These are phyloP conservation scores for Stenopsyche tienmushanensis DNA, from an alignment of 1,140 invertebrate genomes.

Conservation along the genomic window DNA sequence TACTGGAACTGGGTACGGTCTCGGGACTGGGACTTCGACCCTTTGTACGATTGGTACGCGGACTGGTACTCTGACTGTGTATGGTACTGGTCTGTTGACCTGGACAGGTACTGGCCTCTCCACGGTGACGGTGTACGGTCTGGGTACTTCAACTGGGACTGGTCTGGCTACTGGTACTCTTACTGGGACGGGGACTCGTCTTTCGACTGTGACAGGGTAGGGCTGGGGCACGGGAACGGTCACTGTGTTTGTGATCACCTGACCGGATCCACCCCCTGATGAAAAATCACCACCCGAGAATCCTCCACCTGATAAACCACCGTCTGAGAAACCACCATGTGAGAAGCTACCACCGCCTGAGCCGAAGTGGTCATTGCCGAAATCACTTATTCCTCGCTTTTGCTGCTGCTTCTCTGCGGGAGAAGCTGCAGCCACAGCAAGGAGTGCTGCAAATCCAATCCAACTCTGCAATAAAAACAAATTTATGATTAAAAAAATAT, in stretches of 20 bases:
- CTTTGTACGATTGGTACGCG: slow-evolving; percentile 48
- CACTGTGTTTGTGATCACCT: slow-evolving; percentile 19
- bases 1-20: slow-evolving; percentile 46
- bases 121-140: slow-evolving; percentile 44
- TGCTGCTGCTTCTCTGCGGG: slow-evolving; percentile 37
- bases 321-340: slow-evolving; percentile 7
- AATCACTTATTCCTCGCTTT: slow-evolving; percentile 37
- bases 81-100: slow-evolving; percentile 40
- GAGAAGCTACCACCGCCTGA: slow-evolving; percentile 7
- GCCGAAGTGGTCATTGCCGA: slow-evolving; percentile 21
- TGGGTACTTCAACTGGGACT: slow-evolving; percentile 26
- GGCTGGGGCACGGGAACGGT: slow-evolving; percentile 35
- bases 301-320: slow-evolving; percentile 17
- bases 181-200: slow-evolving; percentile 20
- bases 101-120: slow-evolving; percentile 44
- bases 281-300: slow-evolving; percentile 1
- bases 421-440: slow-evolving; percentile 30
- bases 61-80: slow-evolving; percentile 39
- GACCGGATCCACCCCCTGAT: slow-evolving; percentile 14
- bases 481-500: slow-evolving; percentile 2
- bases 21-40: slow-evolving; percentile 43
- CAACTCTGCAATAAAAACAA: slow-evolving; percentile 25
- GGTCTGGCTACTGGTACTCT: slow-evolving; percentile 34
- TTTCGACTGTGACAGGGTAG: slow-evolving; percentile 35
- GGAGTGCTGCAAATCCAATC: slow-evolving; percentile 25